Evolutionary conservation across 2,888 invertebrate species (phyloP).

Genomic region (Rhingia rostrata): DNA sequence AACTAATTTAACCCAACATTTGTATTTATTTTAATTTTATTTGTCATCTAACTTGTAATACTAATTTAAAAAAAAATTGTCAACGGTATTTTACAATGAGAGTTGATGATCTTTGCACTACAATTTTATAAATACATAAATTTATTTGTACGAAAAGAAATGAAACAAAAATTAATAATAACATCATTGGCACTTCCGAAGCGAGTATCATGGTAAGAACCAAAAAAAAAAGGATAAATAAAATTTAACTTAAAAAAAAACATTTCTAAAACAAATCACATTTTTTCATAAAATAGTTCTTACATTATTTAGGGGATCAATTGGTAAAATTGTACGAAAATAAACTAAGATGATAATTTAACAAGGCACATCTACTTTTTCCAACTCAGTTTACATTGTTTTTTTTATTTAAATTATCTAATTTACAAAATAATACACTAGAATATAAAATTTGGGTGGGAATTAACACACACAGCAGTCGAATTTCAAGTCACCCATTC

Average conservation of each 20-base stretch:
- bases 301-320: slow-evolving; percentile 10
- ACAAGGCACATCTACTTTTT: slow-evolving; percentile 73
- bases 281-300: slow-evolving; percentile 39
- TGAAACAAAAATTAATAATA: slow-evolving; percentile 21
- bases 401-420: slow-evolving; percentile 26
- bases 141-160: slow-evolving; percentile 31
- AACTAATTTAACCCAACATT: not conserved
- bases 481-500: slow-evolving; percentile 24
- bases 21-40: slow-evolving; percentile 17
- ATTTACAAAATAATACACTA: slow-evolving; percentile 25
- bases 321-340: slow-evolving; percentile 9
- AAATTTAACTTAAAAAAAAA: slow-evolving; percentile 2
- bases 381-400: slow-evolving; percentile 33
- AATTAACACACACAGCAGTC: slow-evolving; percentile 36
- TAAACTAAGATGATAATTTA: slow-evolving; percentile 3
- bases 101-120: slow-evolving; percentile 48
- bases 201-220: slow-evolving; percentile 48
- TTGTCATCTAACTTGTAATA: slow-evolving; percentile 19
- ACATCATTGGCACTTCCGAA: slow-evolving; percentile 56
- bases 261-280: slow-evolving; percentile 51
- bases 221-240: slow-evolving; percentile 14
- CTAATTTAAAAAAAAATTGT: slow-evolving; percentile 20
- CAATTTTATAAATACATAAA: slow-evolving; percentile 32
- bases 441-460: slow-evolving; percentile 41
- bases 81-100: slow-evolving; percentile 52